Percentiles rank a stretch among this genome's conserved stretches.
These are phyloP conservation scores for Heteromurus nitidus DNA, from an alignment of 2,888 invertebrate genomes.

Conservation along the genomic window DNA sequence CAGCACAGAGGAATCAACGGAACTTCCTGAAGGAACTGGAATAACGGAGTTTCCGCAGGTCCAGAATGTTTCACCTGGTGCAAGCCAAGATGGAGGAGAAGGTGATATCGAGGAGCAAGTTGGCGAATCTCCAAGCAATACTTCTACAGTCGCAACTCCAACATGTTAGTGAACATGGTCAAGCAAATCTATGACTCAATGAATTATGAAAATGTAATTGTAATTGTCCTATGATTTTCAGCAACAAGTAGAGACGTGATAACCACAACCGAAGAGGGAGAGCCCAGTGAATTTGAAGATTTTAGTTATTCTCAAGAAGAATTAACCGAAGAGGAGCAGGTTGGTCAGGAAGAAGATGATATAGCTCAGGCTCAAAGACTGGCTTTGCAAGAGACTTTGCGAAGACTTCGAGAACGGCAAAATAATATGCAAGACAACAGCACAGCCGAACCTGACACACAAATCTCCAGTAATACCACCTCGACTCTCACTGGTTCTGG, in stretches of 20 bases:
- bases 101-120: background rate
- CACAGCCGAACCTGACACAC: conserved; percentile 12
- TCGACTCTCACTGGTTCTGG: background rate
- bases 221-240: background rate
- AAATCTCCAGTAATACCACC: background rate
- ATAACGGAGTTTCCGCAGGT: background rate
- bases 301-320: conserved; percentile 29
- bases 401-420: conserved; percentile 54
- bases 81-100: background rate
- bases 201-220: no score
- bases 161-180: no score
- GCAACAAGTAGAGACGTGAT: conserved; percentile 11
- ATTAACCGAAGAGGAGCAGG: background rate
- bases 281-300: background rate
- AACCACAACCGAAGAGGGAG: background rate
- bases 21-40: background rate
- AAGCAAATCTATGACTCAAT: no score
- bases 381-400: conserved; percentile 53
- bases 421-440: background rate
- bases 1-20: conserved; percentile 17
- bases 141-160: background rate
- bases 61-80: conserved; percentile 3
- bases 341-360: conserved; percentile 12
- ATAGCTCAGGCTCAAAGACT: conserved; percentile 59
- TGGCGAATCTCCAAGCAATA: background rate